Conservation (phyloP, 2,113 vertebrate genomes). For the Coreoperca whiteheadi region DNA sequence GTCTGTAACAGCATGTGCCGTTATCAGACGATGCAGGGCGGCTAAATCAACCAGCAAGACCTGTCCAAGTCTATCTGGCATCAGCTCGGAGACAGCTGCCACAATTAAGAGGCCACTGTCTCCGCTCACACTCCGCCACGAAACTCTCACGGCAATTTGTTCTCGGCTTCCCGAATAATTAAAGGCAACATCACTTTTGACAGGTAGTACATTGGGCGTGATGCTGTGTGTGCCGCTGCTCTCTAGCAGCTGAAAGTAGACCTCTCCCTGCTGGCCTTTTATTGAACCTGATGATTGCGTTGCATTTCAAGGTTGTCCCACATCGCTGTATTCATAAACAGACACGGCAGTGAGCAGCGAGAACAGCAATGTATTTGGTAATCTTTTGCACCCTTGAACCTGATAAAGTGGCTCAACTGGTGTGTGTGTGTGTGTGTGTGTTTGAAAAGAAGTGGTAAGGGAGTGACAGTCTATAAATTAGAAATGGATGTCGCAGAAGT, state of each 20-base stretch:
- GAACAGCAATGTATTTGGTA: slow-evolving; percentile 28
- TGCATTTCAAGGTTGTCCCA: slow-evolving; percentile 45
- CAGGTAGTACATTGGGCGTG: slow-evolving; percentile 40
- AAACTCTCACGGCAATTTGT: slow-evolving; percentile 59
- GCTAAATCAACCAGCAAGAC: slow-evolving; percentile 53
- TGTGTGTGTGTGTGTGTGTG: slow-evolving; percentile 7
- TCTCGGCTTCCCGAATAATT: slow-evolving; percentile 52
- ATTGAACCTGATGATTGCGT: slow-evolving; percentile 20
- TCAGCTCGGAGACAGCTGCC: slow-evolving; percentile 23
- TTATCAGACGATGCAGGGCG: slow-evolving; percentile 20
- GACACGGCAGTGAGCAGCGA: slow-evolving; percentile 26
- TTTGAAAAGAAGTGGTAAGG: neutral
- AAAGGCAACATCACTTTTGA: slow-evolving; percentile 57
- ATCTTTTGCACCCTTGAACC: slow-evolving; percentile 34
- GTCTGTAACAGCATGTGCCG: slow-evolving; percentile 33
- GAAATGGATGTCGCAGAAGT: neutral
- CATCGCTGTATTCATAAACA: slow-evolving; percentile 43
- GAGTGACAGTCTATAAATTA: neutral
- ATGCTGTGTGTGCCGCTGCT: neutral
- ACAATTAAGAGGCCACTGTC: slow-evolving; percentile 51
- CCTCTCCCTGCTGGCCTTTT: slow-evolving; percentile 23
- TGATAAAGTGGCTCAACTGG: slow-evolving; percentile 27
- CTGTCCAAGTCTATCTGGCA: slow-evolving; percentile 44
- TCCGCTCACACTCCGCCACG: slow-evolving; percentile 33
- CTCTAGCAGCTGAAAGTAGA: slow-evolving; percentile 15